phyloP scores from a whole-genome alignment of 2,113 vertebrate species.

The Sorex araneus region DNA sequence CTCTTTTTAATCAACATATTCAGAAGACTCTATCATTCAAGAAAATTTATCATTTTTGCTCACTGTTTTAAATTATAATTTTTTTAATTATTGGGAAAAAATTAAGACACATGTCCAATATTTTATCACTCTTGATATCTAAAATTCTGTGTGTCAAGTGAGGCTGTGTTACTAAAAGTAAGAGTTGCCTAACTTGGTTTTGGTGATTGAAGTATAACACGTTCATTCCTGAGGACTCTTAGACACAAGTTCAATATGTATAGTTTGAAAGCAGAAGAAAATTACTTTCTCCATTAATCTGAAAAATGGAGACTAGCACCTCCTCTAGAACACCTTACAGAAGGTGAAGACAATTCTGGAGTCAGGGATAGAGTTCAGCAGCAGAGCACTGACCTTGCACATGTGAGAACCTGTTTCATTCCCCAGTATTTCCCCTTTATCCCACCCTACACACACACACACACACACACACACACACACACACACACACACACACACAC shows the following conservation, averaged over 20 bases:
- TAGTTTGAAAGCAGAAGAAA: neutral
- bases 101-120: neutral
- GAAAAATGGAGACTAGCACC: neutral
- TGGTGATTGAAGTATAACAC: neutral
- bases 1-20: neutral
- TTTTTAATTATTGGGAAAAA: neutral
- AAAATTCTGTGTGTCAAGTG: neutral
- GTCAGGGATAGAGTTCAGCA: too few relatives aligned
- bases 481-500: too few relatives aligned
- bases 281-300: slow-evolving; percentile 12
- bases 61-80: slow-evolving; percentile 6
- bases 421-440: too few relatives aligned
- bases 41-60: slow-evolving; percentile 28
- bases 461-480: too few relatives aligned
- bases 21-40: neutral
- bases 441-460: too few relatives aligned
- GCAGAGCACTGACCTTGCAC: too few relatives aligned
- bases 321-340: neutral
- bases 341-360: slow-evolving; percentile 6
- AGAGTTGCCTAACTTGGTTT: neutral
- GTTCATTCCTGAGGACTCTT: neutral
- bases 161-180: neutral
- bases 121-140: neutral
- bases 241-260: slow-evolving; percentile 17
- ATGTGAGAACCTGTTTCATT: too few relatives aligned